These are phyloP conservation scores for Pseudanteris insignis DNA, from an alignment of 2,888 invertebrate genomes.

Conservation along the genomic window DNA sequence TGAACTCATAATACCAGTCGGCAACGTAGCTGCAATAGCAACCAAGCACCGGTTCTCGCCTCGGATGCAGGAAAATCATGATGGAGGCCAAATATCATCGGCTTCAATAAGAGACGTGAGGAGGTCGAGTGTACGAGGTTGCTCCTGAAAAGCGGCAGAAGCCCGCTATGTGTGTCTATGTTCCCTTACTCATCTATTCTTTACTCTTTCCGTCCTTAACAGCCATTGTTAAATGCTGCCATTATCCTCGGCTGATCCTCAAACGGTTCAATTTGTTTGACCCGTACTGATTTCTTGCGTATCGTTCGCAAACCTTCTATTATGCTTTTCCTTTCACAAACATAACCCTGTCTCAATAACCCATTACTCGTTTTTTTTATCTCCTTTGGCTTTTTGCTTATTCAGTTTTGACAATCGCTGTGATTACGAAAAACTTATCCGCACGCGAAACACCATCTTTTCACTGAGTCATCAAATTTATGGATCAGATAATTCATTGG, in stretches of 20 bases:
- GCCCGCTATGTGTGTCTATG: slow-evolving; percentile 31
- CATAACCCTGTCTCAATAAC: slow-evolving; percentile 2
- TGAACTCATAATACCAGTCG: slow-evolving; percentile 58
- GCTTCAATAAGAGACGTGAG: slow-evolving; percentile 51
- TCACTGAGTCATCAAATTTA: too few relatives aligned
- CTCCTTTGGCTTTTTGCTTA: too few relatives aligned
- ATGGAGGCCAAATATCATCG: slow-evolving; percentile 52
- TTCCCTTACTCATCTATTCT: slow-evolving; percentile 36
- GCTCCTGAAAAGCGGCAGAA: slow-evolving; percentile 45
- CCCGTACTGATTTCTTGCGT: slow-evolving; percentile 47
- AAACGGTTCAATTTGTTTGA: slow-evolving; percentile 59
- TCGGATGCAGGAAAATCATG: slow-evolving; percentile 49
- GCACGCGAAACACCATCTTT: too few relatives aligned
- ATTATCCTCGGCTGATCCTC: slow-evolving; percentile 56
- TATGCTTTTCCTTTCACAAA: slow-evolving; percentile 38
- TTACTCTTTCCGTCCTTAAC: slow-evolving; percentile 47
- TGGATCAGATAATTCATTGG: too few relatives aligned
- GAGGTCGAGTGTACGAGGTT: slow-evolving; percentile 40
- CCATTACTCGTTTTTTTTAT: too few relatives aligned
- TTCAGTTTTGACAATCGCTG: too few relatives aligned
- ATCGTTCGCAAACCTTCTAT: slow-evolving; percentile 42
- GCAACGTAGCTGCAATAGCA: slow-evolving; percentile 43
- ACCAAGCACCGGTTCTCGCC: slow-evolving; percentile 45
- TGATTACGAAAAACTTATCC: too few relatives aligned
- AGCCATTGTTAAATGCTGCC: slow-evolving; percentile 57